Conservation (phyloP, 2,888 invertebrate species). For the Charanyca ferruginea region DNA sequence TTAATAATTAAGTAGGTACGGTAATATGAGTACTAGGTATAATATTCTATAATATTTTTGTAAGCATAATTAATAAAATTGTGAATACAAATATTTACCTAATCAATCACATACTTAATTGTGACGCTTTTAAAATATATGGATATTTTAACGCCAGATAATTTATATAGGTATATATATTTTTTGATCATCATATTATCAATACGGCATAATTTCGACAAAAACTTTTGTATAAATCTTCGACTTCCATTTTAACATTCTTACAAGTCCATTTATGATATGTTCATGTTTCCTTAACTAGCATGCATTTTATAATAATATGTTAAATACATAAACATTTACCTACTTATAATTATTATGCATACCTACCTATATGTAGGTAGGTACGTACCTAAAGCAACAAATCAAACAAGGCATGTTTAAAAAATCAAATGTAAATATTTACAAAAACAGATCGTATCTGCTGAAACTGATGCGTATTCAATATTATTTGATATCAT, state of each 20-base stretch:
- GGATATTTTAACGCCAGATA: neutral
- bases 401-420: no score
- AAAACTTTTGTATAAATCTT: conserved; percentile 21
- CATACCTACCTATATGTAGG: neutral
- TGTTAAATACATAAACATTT: neutral
- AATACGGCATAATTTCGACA: conserved; percentile 10
- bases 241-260: conserved; percentile 9
- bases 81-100: neutral
- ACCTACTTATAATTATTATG: conserved; percentile 1
- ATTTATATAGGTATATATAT: neutral
- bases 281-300: conserved; percentile 61
- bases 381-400: neutral
- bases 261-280: conserved; percentile 63
- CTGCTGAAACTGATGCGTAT: conserved; percentile 21
- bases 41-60: conserved; percentile 9
- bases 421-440: conserved; percentile 37
- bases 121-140: conserved; percentile 6
- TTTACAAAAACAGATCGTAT: conserved; percentile 62
- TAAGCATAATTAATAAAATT: neutral
- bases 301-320: conserved; percentile 28
- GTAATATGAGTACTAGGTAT: no score
- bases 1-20: conserved; percentile 21
- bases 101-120: neutral
- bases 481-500: conserved; percentile 3
- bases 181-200: conserved; percentile 16